Evolutionary conservation across 2,888 invertebrate genomes (phyloP).

Genomic region (Pseudanteris insignis): DNA sequence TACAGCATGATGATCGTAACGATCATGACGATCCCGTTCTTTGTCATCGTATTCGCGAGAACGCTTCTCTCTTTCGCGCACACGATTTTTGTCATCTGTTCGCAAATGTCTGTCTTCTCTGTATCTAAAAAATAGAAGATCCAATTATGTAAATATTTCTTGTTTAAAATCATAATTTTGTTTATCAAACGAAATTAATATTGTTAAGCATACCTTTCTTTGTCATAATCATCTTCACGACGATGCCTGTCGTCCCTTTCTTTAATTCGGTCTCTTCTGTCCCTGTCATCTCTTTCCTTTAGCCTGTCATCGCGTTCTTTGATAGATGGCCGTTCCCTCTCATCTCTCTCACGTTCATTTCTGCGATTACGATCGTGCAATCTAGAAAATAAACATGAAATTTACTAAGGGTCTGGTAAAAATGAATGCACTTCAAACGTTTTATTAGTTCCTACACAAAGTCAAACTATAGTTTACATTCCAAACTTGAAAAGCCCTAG

Average conservation of each 20-base stretch:
- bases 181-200: too few relatives aligned
- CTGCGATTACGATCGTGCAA: conserved; percentile 54
- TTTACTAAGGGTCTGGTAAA: too few relatives aligned
- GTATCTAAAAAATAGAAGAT: conserved; percentile 52
- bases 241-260: conserved; percentile 62
- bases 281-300: conserved; percentile 60
- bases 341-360: conserved; percentile 49
- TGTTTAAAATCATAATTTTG: too few relatives aligned
- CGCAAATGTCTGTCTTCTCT: conserved; percentile 64
- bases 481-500: too few relatives aligned
- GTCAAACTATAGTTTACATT: too few relatives aligned
- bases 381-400: conserved; percentile 27
- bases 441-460: too few relatives aligned
- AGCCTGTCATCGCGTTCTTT: conserved; percentile 61
- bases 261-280: conserved; percentile 59
- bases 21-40: conserved; percentile 67
- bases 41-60: conserved; percentile 61
- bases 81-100: conserved; percentile 64
- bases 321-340: conserved; percentile 56
- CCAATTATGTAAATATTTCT: too few relatives aligned
- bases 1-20: conserved; percentile 58
- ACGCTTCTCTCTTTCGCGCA: conserved; percentile 62
- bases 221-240: conserved; percentile 61
- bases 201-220: conserved; percentile 55
- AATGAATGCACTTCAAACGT: too few relatives aligned